Evolutionary conservation across 2,888 invertebrate genomes (phyloP).

Genomic region (Aporophyla nigra): DNA sequence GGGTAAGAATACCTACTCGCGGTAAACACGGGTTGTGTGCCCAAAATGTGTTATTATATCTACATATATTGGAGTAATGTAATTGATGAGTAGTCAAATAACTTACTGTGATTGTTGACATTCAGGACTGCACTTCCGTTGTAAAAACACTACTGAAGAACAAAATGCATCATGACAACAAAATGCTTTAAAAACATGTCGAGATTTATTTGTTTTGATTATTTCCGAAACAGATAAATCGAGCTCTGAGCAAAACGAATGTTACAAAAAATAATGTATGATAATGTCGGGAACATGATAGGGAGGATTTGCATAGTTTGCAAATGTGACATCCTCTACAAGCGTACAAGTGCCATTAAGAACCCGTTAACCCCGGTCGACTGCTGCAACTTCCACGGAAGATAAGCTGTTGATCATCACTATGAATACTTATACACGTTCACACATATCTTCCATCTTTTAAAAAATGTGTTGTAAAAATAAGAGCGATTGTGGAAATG

Average conservation of each 20-base stretch:
- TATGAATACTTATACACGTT: conserved; percentile 33
- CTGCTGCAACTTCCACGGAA: conserved; percentile 46
- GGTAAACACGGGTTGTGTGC: conserved; percentile 37
- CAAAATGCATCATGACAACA: conserved; percentile 1
- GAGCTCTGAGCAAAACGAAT: conserved; percentile 24
- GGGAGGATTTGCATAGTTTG: conserved; percentile 41
- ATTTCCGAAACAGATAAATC: conserved; percentile 20
- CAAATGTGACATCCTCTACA: conserved; percentile 38
- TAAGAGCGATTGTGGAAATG: conserved; percentile 32
- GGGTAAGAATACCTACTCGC: conserved; percentile 31
- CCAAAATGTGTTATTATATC: conserved; percentile 22
- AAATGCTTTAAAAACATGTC: conserved; percentile 19
- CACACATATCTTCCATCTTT: conserved; percentile 2
- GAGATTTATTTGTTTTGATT: conserved; percentile 43
- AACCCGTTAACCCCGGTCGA: conserved; percentile 58
- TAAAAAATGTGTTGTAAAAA: conserved; percentile 10
- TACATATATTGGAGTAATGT: neutral
- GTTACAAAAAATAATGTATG: conserved; percentile 12
- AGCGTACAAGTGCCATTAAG: conserved; percentile 59
- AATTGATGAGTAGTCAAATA: conserved; percentile 15
- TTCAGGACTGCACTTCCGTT: neutral
- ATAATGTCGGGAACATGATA: conserved; percentile 31
- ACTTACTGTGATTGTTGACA: neutral
- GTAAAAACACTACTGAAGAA: conserved; percentile 12
- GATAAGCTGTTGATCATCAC: conserved; percentile 50